These are phyloP conservation scores for Syncerus caffer DNA, from an alignment of 2,797 vertebrate genomes.

Conservation along the genomic window DNA sequence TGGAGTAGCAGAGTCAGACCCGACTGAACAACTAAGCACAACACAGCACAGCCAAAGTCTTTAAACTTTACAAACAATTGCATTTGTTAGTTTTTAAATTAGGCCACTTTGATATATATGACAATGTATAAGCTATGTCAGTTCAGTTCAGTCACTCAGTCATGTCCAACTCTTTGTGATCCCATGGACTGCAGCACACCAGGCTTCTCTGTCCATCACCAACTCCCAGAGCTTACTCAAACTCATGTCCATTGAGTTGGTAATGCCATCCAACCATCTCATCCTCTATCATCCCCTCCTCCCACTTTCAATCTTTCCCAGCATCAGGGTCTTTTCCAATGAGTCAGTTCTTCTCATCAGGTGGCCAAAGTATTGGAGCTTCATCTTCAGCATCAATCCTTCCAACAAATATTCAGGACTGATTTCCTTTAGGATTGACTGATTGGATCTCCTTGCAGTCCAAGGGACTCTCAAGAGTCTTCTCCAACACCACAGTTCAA, in stretches of 20 bases:
- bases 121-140: neutral
- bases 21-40: neutral
- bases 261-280: neutral
- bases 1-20: neutral
- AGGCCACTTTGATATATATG: neutral
- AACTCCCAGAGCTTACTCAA: neutral
- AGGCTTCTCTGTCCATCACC: neutral
- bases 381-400: neutral
- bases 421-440: neutral
- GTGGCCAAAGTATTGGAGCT: neutral
- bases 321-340: neutral
- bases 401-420: neutral
- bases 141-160: neutral
- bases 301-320: rapidly evolving
- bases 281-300: neutral
- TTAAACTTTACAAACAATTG: neutral
- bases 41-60: neutral
- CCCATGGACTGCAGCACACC: neutral
- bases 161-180: neutral
- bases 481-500: neutral
- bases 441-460: neutral
- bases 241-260: neutral
- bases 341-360: neutral
- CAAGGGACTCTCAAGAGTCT: neutral
- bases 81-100: neutral